Conservation (phyloP, 2,888 invertebrate genomes). For the Nebria brevicollis region DNA sequence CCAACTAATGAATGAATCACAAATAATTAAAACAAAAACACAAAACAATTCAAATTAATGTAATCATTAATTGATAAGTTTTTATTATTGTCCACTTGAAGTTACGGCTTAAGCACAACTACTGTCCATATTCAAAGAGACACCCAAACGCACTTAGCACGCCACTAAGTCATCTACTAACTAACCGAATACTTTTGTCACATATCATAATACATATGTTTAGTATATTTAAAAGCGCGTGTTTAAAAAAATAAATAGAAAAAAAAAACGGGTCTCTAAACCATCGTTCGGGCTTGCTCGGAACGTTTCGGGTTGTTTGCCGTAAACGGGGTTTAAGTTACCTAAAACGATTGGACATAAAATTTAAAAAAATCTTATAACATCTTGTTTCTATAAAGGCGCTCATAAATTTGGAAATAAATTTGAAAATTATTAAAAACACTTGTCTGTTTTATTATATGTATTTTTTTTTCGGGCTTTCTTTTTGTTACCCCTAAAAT, state of each 20-base stretch:
- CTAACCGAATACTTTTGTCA: constrained; percentile 19
- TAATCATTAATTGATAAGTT: neutral
- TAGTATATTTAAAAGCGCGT: constrained; percentile 3
- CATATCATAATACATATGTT: neutral
- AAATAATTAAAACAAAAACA: neutral
- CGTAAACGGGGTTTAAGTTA: neutral
- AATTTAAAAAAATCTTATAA: neutral
- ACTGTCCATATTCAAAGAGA: neutral
- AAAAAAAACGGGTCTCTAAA: constrained; percentile 4
- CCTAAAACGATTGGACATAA: neutral
- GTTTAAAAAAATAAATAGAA: neutral
- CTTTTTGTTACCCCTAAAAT: neutral
- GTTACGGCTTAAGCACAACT: neutral
- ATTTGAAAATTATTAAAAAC: neutral
- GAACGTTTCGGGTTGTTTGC: neutral
- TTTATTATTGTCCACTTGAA: neutral
- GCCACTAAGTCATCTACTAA: neutral
- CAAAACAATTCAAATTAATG: neutral
- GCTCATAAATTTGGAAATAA: neutral
- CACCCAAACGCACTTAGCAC: neutral
- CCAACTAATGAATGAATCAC: neutral
- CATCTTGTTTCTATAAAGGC: neutral
- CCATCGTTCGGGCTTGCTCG: neutral
- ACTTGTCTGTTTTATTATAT: neutral
- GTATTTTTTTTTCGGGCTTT: neutral